These are phyloP conservation scores for Tetranychus urticae DNA, from an alignment of 1,140 invertebrate species.

Conservation along the genomic window DNA sequence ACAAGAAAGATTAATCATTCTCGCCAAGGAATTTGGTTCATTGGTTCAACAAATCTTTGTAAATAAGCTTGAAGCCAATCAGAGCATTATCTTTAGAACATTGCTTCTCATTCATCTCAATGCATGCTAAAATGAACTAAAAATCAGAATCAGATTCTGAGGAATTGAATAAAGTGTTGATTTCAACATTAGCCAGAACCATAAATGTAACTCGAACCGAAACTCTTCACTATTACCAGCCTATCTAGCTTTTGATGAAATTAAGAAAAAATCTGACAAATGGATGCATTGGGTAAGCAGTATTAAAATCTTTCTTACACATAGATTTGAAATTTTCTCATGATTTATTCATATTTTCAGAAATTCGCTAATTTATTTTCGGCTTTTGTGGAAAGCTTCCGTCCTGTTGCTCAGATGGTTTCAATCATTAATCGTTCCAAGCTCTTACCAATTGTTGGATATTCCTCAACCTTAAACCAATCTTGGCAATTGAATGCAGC, in stretches of 20 bases:
- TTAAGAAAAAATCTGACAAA: constrained; percentile 38
- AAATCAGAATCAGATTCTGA: constrained; percentile 70
- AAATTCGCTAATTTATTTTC: constrained; percentile 58
- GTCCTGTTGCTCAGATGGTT: constrained; percentile 76
- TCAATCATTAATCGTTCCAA: constrained; percentile 66
- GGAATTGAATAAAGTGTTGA: constrained; percentile 54
- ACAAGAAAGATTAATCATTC: too few relatives aligned
- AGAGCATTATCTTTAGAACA: constrained; percentile 72
- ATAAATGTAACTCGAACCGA: constrained; percentile 79
- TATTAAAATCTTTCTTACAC: not conserved
- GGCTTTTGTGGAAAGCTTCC: constrained; percentile 72
- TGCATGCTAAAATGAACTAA: constrained; percentile 52
- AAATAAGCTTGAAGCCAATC: constrained; percentile 61
- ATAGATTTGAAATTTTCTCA: too few relatives aligned
- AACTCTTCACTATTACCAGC: constrained; percentile 72
- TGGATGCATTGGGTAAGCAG: constrained; percentile 68
- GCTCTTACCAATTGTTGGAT: constrained; percentile 78
- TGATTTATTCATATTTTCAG: constrained; percentile 22
- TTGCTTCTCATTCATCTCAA: constrained; percentile 29
- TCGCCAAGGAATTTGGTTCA: too few relatives aligned
- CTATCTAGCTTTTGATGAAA: constrained; percentile 83
- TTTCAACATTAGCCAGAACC: constrained; percentile 71
- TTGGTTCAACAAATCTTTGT: too few relatives aligned
- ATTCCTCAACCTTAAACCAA: constrained; percentile 38
- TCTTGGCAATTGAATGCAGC: constrained; percentile 72